These are phyloP conservation scores for Triops cancriformis DNA, from an alignment of 1,140 invertebrate species.

Conservation along the genomic window DNA sequence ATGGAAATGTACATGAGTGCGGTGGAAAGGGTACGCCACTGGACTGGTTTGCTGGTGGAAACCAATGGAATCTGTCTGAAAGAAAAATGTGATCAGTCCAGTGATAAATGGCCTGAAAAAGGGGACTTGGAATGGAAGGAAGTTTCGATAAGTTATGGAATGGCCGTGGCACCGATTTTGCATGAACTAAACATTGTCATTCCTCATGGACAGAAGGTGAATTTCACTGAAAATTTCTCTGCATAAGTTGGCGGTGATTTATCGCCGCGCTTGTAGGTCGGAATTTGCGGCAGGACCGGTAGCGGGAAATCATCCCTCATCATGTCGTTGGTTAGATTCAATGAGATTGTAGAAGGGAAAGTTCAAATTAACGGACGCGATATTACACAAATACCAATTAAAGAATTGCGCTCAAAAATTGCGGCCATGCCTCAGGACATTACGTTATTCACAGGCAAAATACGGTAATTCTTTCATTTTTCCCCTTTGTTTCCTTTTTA, in stretches of 20 bases:
- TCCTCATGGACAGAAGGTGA: constrained; percentile 57
- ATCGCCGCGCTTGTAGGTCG: constrained; percentile 47
- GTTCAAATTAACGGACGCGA: constrained; percentile 61
- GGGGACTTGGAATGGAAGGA: constrained; percentile 62
- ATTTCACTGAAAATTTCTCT: too few species aligned
- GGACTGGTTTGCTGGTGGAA: constrained; percentile 48
- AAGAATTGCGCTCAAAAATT: constrained; percentile 53
- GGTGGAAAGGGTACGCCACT: constrained; percentile 59
- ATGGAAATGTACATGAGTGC: constrained; percentile 70
- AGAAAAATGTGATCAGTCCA: constrained; percentile 17
- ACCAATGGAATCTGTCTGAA: constrained; percentile 40
- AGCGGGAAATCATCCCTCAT: constrained; percentile 69
- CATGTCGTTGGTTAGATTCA: constrained; percentile 57
- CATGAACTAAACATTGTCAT: constrained; percentile 53
- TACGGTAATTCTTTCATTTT: constrained; percentile 39
- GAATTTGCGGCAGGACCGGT: constrained; percentile 68
- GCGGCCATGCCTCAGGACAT: constrained; percentile 55
- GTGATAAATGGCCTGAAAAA: constrained; percentile 51
- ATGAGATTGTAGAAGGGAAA: constrained; percentile 51
- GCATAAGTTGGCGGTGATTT: not conserved
- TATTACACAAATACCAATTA: constrained; percentile 54
- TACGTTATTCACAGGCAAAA: constrained; percentile 50
- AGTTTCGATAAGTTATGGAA: constrained; percentile 56
- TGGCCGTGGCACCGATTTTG: constrained; percentile 51
- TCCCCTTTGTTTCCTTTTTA: too few species aligned